Evolutionary conservation across 2,113 vertebrate species (phyloP), one percentile per base, ranked within the genome.

Genomic region (Anarrhichthys ocellatus): DNA sequence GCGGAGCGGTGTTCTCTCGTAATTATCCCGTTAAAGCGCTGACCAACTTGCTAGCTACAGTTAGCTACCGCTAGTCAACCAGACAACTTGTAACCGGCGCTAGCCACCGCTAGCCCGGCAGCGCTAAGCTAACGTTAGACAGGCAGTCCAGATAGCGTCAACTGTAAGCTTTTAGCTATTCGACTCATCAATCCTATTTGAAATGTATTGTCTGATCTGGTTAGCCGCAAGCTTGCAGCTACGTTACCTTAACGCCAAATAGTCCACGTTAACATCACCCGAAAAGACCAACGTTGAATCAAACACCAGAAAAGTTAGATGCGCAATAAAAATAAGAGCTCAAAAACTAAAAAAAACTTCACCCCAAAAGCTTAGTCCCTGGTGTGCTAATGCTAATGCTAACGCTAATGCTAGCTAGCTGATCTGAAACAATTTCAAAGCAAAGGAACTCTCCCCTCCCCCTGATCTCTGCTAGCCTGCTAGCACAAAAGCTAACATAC

Each of bases 381-480:
- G 74, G 66, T 82, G 74, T 78, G 92, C 92, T 92, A 93, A 90
- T 86, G 92, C 92, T 67, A 67, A 67, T 78, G 92, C 92, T 92
- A 93, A 91, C 85, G 92, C 92, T 67, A 67, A 67, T 29, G 65
- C 77, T 36, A 87, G 89, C 91, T 93, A 94, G 89, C 89, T 70
- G 84, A 89, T 89, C 91, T 91, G 92, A 92, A 93, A 92, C 91
- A 91, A 93, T 91, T 92, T 93, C 87, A 91, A 93, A 93, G 93
- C 91, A 87, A 66, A 93, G 91, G 88, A 92, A 90, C 93, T 93
- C 92, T 94, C 94, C 94, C 94, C 92, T 93, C 92, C 94, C 94
- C 93, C 93, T 93, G 91, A 77, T 84, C 89, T 83, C 87, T 83
- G 36, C 82, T 94, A 93, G 92, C 91, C 81, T 81, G 78, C 79